These are phyloP conservation scores for Silurus asotus DNA, from an alignment of 2,113 vertebrate species.

Conservation along the genomic window DNA sequence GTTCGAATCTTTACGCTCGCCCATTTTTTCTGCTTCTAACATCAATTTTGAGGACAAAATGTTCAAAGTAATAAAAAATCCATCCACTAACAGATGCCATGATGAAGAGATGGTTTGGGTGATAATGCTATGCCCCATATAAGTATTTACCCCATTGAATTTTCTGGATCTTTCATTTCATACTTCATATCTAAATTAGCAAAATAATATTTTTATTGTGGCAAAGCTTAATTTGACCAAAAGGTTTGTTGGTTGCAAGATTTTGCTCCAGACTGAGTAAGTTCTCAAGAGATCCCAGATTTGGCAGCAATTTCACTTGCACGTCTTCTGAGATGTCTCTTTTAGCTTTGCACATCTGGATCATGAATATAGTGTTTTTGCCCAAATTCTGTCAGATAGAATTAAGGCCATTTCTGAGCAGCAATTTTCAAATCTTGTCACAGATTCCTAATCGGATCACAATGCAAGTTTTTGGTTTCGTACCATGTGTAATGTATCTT, in stretches of 20 bases:
- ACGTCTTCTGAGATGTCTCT: background rate
- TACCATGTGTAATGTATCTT: background rate
- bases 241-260: background rate
- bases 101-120: too few relatives aligned
- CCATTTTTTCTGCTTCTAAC: too few relatives aligned
- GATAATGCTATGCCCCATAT: background rate
- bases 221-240: background rate
- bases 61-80: too few relatives aligned
- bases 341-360: background rate
- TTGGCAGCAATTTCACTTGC: background rate
- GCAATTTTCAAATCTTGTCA: background rate
- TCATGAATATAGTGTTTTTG: background rate
- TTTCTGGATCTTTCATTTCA: background rate
- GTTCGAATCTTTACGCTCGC: too few relatives aligned
- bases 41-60: too few relatives aligned
- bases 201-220: background rate
- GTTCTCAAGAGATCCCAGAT: background rate
- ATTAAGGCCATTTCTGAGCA: background rate
- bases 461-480: background rate
- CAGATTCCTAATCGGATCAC: background rate
- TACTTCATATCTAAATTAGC: background rate
- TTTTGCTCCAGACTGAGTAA: background rate
- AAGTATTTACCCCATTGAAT: background rate
- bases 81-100: too few relatives aligned
- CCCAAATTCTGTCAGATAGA: background rate